These are phyloP conservation scores for Antennarius striatus DNA, from an alignment of 2,113 vertebrate genomes.

Conservation along the genomic window DNA sequence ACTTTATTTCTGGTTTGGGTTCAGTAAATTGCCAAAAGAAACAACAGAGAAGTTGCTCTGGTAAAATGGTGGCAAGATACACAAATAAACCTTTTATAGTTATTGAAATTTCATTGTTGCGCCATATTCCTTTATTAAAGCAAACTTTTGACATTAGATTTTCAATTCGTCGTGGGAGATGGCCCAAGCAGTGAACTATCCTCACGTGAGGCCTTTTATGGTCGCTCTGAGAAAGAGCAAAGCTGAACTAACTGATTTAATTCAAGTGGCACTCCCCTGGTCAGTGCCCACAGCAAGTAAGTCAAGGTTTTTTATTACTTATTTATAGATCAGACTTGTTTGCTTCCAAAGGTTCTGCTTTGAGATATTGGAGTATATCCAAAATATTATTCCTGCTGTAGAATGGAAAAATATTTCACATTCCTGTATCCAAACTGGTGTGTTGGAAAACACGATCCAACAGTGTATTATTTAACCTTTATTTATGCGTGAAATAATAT, in stretches of 20 bases:
- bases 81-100: background rate
- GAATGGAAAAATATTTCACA: background rate
- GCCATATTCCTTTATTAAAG: background rate
- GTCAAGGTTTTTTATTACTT: conserved; percentile 2
- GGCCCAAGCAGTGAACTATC: conserved; percentile 64
- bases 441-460: background rate
- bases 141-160: conserved; percentile 72
- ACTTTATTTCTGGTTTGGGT: too few species aligned
- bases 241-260: conserved; percentile 82
- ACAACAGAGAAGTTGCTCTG: too few species aligned
- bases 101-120: background rate
- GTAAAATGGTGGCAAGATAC: too few species aligned
- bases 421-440: background rate
- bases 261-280: conserved; percentile 79
- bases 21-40: too few species aligned
- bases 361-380: background rate
- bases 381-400: too few species aligned
- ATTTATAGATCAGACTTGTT: background rate
- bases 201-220: conserved; percentile 82
- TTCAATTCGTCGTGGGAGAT: conserved; percentile 85
- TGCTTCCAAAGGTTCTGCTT: background rate
- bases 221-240: conserved; percentile 57
- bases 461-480: too few species aligned
- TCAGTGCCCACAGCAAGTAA: conserved; percentile 82
- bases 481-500: too few species aligned